A percentile compares a stretch with the other conserved stretches of the same genome.
These are phyloP conservation scores for Cylloceria caligata DNA, from an alignment of 2,888 invertebrate species.

Conservation along the genomic window DNA sequence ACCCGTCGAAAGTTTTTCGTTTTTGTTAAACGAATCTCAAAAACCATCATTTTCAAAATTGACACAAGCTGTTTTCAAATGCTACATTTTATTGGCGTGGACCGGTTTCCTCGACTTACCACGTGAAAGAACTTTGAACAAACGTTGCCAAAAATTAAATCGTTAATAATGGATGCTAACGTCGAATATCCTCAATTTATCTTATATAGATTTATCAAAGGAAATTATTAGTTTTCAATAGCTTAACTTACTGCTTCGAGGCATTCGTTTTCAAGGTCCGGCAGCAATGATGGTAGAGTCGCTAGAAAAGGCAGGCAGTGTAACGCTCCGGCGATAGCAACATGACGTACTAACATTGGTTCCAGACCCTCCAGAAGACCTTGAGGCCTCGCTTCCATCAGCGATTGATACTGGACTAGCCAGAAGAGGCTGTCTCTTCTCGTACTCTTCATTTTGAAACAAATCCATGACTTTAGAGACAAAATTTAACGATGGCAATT, in stretches of 20 bases:
- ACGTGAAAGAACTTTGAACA: too few relatives aligned
- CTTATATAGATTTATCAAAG: background rate
- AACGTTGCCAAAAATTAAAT: too few relatives aligned
- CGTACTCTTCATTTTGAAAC: slow-evolving; percentile 67
- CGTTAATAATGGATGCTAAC: too few relatives aligned
- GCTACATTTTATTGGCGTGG: too few relatives aligned
- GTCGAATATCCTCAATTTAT: background rate
- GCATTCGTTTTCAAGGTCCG: slow-evolving; percentile 86
- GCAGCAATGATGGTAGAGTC: slow-evolving; percentile 83
- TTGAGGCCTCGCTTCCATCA: slow-evolving; percentile 91
- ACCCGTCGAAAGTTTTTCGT: too few relatives aligned
- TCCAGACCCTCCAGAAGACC: slow-evolving; percentile 88
- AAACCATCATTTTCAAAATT: too few relatives aligned
- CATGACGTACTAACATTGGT: slow-evolving; percentile 88
- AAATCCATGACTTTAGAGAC: background rate
- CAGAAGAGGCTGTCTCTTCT: slow-evolving; percentile 86
- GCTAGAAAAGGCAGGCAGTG: slow-evolving; percentile 92
- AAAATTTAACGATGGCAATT: too few relatives aligned
- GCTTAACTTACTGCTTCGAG: slow-evolving; percentile 84
- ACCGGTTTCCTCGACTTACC: too few relatives aligned
- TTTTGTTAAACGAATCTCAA: too few relatives aligned
- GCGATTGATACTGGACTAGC: slow-evolving; percentile 93
- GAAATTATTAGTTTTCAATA: slow-evolving; percentile 2
- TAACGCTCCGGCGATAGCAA: slow-evolving; percentile 90
- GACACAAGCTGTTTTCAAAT: too few relatives aligned